A percentile compares a stretch with the other conserved stretches of the same genome.
phyloP scores from a whole-genome alignment of 2,888 invertebrate genomes.

The Anarsia innoxiella region DNA sequence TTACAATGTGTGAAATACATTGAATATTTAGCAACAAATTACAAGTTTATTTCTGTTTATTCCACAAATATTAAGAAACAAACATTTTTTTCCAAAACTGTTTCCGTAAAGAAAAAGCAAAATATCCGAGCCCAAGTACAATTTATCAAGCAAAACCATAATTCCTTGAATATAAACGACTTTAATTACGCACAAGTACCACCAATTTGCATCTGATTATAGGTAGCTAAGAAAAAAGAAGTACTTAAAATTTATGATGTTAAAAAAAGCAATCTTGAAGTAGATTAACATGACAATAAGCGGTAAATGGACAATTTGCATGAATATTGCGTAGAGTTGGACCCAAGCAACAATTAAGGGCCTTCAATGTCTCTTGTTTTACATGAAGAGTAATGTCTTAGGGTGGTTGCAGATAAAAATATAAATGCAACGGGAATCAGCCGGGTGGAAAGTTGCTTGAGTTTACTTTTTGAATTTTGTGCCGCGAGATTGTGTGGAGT shows the following conservation, averaged over 20 bases:
- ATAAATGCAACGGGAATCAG: conserved; percentile 28
- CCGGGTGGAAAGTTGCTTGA: not conserved
- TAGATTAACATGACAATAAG: conserved; percentile 35
- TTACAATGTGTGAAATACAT: too few relatives aligned
- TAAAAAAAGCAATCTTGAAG: conserved; percentile 12
- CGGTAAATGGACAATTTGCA: conserved; percentile 45
- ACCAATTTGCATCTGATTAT: conserved; percentile 4
- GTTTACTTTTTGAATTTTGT: too few relatives aligned
- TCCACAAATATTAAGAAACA: too few relatives aligned
- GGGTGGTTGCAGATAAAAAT: conserved; percentile 41
- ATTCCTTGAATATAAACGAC: not conserved
- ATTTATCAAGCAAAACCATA: conserved; percentile 1
- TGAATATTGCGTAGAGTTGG: conserved; percentile 55
- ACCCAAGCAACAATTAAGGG: conserved; percentile 48
- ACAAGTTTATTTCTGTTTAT: too few relatives aligned
- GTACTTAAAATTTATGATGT: conserved; percentile 12
- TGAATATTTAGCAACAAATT: too few relatives aligned
- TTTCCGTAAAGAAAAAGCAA: too few relatives aligned
- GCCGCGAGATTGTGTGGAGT: too few relatives aligned
- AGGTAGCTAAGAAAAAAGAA: not conserved
- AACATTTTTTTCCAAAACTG: too few relatives aligned
- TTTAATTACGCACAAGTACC: not conserved
- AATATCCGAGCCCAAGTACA: too few relatives aligned
- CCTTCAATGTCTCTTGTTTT: conserved; percentile 41
- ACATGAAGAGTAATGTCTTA: conserved; percentile 44